These are phyloP conservation scores for Danionella cerebrum DNA, from an alignment of 2,113 vertebrate species.

Conservation along the genomic window DNA sequence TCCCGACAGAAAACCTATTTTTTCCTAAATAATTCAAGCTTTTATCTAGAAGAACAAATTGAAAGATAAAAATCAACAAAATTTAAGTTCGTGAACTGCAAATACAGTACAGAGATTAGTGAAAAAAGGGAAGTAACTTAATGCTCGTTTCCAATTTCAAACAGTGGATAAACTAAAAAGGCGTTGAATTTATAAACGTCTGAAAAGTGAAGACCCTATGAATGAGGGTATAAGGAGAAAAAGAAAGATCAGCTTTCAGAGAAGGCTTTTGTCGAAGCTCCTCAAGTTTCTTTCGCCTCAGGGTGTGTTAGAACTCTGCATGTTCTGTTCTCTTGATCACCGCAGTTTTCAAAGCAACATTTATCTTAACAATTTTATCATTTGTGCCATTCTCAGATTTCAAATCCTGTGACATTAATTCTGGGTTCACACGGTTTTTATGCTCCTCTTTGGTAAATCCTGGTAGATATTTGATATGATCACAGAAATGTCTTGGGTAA, in stretches of 20 bases:
- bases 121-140: constrained; percentile 9
- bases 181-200: neutral
- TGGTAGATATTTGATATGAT: neutral
- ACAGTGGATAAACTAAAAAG: constrained; percentile 1
- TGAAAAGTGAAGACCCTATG: constrained; percentile 34
- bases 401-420: neutral
- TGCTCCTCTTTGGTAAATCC: neutral
- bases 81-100: no score
- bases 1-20: no score
- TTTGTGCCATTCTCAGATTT: neutral
- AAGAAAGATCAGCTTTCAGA: constrained; percentile 7
- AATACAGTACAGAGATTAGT: no score
- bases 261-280: neutral
- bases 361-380: neutral
- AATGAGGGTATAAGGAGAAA: constrained; percentile 2
- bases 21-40: no score
- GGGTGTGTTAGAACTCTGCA: neutral
- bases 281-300: constrained; percentile 12
- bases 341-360: neutral
- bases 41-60: neutral
- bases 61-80: neutral
- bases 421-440: neutral
- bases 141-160: no score
- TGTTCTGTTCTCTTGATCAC: constrained; percentile 10
- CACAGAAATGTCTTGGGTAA: neutral